Evolutionary conservation across 2,113 vertebrate species (phyloP), one percentile per base, ranked within the genome.

Genomic region (Cyphomyrus discorhynchus): DNA sequence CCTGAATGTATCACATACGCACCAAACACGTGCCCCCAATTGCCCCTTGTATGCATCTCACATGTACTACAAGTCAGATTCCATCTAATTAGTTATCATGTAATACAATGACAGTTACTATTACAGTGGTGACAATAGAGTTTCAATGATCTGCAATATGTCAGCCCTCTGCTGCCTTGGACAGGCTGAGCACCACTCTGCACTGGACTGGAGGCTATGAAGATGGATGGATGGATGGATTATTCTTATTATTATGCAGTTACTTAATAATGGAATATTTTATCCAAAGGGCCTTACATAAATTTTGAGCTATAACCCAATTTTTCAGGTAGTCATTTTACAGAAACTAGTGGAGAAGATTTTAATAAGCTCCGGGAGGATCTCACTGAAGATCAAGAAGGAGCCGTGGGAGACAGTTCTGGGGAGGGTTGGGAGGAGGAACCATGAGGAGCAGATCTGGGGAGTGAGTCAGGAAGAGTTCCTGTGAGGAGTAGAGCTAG

Each of bases 401-500:
- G 92, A 89, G 91, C 90, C 89, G 90, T 89, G 92, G 92, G 93
- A 91, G 89, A 87, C 45, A 92, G 91, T 93, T 94, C 93, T 94
- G 92, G 93, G 89, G 53, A n/a, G 46, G 92, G 90, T 88, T 58
- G 21, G 89, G 90, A 90, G 93, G 86, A 90, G 90, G 89, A 89
- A 39, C 87, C 87, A 87, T 56, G 89, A 88, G 90, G 92, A 91
- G 89, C 88, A 80, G 92, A 92, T 91, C 90, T 90, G 90, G 91
- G 91, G 42, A 84, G 86, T 89, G 92, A 90, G 90, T 10, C 3
- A 15, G 66, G 66, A 27, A 9, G 66, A 70, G 66, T 7, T 24
- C 19, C 56, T 24, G 53, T n/a, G 21, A 24, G 21, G 56, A 58
- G 21, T 24, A 58, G 8, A 13, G 66, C 27, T 70, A n/a, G 27